phyloP scores from a whole-genome alignment of 2,113 vertebrate species.

The Hylia prasina region DNA sequence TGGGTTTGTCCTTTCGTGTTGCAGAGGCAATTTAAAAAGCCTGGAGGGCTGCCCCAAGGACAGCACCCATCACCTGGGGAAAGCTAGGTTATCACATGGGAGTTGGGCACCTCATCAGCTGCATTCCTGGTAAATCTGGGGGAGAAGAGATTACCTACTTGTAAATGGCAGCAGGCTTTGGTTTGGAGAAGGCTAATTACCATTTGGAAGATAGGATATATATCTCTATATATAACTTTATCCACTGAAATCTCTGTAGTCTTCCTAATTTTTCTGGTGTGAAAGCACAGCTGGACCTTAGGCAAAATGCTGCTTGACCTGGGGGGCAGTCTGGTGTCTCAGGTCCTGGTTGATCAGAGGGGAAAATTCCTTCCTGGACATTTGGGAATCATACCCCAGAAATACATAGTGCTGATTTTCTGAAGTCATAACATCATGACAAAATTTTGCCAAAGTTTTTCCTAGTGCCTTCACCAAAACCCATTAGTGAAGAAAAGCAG shows the following conservation, averaged over 20 bases:
- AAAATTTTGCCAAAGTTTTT: not conserved
- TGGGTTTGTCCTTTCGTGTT: not conserved
- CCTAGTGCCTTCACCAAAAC: not conserved
- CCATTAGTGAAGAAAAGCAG: not conserved
- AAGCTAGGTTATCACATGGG: not conserved
- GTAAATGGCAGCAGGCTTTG: not conserved
- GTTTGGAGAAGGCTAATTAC: not conserved
- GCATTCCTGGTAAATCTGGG: not conserved
- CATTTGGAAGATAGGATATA: not conserved
- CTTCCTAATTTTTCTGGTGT: not conserved
- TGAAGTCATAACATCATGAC: not conserved
- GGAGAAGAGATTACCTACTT: not conserved
- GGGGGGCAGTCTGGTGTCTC: not conserved
- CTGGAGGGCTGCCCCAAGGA: not conserved
- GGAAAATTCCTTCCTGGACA: not conserved
- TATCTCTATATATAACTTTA: not conserved
- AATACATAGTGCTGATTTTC: not conserved
- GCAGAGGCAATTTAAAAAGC: not conserved
- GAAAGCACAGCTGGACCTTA: not conserved
- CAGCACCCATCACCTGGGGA: not conserved
- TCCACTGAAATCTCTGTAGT: not conserved
- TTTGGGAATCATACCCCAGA: not conserved
- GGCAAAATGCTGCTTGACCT: not conserved
- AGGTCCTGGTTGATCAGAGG: not conserved
- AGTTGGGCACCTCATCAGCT: not conserved